phyloP scores from a whole-genome alignment of 2,888 invertebrate species.

The Lymantria monacha region DNA sequence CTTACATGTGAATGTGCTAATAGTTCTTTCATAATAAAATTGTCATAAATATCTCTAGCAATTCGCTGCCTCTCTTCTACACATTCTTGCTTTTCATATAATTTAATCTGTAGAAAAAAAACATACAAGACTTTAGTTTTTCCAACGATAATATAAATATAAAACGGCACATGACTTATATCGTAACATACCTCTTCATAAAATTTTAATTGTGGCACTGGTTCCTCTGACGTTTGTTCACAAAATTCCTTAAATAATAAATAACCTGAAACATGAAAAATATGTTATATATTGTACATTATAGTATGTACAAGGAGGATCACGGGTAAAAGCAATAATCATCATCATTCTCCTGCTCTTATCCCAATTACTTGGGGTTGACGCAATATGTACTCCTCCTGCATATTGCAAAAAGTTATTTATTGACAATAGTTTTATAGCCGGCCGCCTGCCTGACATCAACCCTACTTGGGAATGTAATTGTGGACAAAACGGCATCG shows the following conservation, averaged over 20 bases:
- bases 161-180: background rate
- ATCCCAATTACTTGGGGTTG: too few species aligned
- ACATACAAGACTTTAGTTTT: constrained; percentile 11
- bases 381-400: too few species aligned
- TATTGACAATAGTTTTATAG: too few species aligned
- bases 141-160: background rate
- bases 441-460: too few species aligned
- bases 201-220: constrained; percentile 98
- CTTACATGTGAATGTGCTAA: constrained; percentile 99
- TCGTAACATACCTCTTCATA: constrained; percentile 95
- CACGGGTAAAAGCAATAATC: background rate
- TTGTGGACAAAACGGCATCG: too few species aligned
- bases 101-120: constrained; percentile 93
- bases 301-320: constrained; percentile 7
- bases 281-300: constrained; percentile 3
- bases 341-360: too few species aligned
- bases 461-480: too few species aligned
- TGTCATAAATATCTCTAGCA: constrained; percentile 99
- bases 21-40: constrained; percentile 99
- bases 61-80: constrained; percentile 97
- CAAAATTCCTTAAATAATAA: constrained; percentile 99
- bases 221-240: constrained; percentile 97
- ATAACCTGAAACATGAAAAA: constrained; percentile 90
- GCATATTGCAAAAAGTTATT: too few species aligned
- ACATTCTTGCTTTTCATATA: constrained; percentile 98